Percentiles rank a stretch among this genome's conserved stretches.
Evolutionary conservation across 2,113 vertebrate genomes (phyloP).

Genomic region (Ophthalmolycus amberensis): DNA sequence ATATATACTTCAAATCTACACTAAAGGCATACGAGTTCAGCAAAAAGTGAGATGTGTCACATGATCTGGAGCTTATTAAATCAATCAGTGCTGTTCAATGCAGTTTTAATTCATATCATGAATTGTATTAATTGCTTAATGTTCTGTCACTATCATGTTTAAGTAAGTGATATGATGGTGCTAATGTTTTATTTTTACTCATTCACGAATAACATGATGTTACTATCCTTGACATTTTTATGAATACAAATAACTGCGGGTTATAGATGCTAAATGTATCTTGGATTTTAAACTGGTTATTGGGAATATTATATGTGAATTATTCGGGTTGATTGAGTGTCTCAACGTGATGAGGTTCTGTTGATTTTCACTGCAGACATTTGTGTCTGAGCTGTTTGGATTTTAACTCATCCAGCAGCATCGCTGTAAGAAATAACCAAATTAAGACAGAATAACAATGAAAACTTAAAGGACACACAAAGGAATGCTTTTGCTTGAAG

Average conservation of each 20-base stretch:
- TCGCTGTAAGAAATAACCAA: neutral
- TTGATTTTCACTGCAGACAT: slow-evolving; percentile 9
- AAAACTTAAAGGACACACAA: slow-evolving; percentile 6
- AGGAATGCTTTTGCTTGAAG: neutral
- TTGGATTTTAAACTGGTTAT: neutral
- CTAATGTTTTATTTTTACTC: neutral
- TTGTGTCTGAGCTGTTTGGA: neutral
- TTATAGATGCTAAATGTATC: slow-evolving; percentile 6
- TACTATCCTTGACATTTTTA: neutral
- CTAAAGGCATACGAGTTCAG: neutral
- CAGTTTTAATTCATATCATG: neutral
- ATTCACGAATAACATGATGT: neutral
- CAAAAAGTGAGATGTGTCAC: neutral
- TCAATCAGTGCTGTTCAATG: neutral
- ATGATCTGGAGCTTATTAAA: neutral
- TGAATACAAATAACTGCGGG: neutral
- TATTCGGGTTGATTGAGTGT: neutral
- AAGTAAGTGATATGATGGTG: neutral
- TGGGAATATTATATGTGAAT: neutral
- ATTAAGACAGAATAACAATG: neutral
- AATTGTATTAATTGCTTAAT: neutral
- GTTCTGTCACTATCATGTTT: neutral
- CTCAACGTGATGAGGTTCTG: neutral
- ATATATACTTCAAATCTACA: neutral
- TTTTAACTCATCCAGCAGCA: slow-evolving; percentile 1